Base-by-base conservation (phyloP, 2,888 invertebrate genomes). In the Laspeyria flexula region DNA sequence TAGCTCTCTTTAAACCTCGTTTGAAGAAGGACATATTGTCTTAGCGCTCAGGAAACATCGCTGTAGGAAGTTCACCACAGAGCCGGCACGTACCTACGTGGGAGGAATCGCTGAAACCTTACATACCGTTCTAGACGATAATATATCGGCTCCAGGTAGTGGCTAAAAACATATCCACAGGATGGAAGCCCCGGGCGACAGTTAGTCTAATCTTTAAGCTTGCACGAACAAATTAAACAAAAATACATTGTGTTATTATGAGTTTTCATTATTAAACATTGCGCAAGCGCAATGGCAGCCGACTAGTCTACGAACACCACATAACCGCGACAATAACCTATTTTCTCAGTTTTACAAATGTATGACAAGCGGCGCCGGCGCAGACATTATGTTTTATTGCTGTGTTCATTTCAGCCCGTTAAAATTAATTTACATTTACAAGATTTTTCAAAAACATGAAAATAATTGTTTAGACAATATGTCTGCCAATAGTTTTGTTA, bases 331-430 rank as follows among this genome's bases (percentile, higher is more conserved):
- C 25, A 12, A 31, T 42, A 43, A 43, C 43, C 43, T 15, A 43
- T 23, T 43, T 43, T 33, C 34, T 23, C n/a, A 23, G 11, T 18
- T 43, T 43, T 21, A 43, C 43, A 43, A 42, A 12, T 35, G 21
- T 21, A 11, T 34, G 43, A 34, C 43, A 43, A 12, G 31, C 31
- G 13, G 7, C 6, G 31, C 13, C 31, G 13, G 13, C 13, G 13
- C 12, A 12, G 7, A 13, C 31, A 13, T 13, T 13, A 13, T 31
- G 13, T 7, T 34, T 37, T 37, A 37, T 37, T 1, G 5, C 6
- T 37, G 37, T 37, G 21, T 37, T 11, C 21, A 42, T 42, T 42
- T 21, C 15, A 29, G 9, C 16, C 18, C 13, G 33, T 13, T 31
- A 21, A 13, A 33, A 42, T 33, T 42, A 42, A 42, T 42, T 33